Conservation (phyloP, 2,113 vertebrate species). For the Actenoides hombroni region DNA sequence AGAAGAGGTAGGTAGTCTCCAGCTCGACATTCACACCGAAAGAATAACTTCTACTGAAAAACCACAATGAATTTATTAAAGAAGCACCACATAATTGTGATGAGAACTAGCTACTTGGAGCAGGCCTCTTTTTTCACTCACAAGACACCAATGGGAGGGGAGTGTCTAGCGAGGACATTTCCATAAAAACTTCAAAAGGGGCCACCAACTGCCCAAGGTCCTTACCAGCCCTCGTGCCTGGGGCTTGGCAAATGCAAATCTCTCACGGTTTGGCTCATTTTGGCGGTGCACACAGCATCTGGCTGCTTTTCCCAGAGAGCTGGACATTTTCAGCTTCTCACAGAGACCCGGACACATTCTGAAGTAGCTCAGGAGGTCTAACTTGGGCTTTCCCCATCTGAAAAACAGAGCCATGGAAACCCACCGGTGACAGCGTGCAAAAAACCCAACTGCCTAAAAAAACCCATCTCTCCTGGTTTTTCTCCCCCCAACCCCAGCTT, state of each 20-base stretch:
- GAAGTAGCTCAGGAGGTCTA: neutral
- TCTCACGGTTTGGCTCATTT: neutral
- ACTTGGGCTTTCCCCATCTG: neutral
- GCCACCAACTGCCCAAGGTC: neutral
- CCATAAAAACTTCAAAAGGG: slow-evolving; percentile 5
- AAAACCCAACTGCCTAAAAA: neutral
- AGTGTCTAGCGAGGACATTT: neutral
- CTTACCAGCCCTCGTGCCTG: neutral
- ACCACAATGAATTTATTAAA: neutral
- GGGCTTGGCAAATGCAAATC: neutral
- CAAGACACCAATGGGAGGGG: neutral
- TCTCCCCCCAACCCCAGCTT: neutral
- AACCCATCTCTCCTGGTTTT: neutral
- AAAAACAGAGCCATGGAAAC: neutral
- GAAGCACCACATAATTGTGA: neutral
- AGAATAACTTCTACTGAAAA: neutral
- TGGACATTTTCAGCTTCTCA: neutral
- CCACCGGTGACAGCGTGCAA: neutral
- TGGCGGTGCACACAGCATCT: neutral
- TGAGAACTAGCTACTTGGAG: neutral
- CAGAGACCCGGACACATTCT: neutral
- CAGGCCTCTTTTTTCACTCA: neutral
- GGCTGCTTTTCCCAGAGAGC: neutral
- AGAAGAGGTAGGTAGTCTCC: neutral
- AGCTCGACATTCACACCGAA: neutral